Conservation (phyloP, 2,113 vertebrate genomes). For the Salvelinus fontinalis region DNA sequence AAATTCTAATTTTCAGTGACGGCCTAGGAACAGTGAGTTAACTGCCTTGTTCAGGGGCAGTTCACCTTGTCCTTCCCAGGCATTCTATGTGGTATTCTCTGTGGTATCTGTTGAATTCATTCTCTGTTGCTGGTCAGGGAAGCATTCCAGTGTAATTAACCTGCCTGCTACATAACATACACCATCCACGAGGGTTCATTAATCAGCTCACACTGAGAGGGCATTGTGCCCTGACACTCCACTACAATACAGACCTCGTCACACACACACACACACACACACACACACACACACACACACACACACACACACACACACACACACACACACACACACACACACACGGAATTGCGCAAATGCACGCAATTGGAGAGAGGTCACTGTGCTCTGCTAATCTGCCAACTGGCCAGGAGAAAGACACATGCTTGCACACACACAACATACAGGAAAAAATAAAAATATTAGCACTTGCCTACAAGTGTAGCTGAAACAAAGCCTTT, state of each 20-base stretch:
- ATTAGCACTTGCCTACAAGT: no score
- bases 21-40: no score
- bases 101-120: not conserved
- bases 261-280: not conserved
- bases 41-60: no score
- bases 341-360: not conserved
- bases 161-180: not conserved
- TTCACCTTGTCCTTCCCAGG: no score
- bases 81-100: not conserved
- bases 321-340: not conserved
- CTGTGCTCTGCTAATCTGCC: not conserved
- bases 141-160: not conserved
- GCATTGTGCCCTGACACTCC: not conserved
- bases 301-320: not conserved
- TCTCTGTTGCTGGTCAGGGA: not conserved
- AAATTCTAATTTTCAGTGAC: no score
- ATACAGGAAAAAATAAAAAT: no score
- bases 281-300: not conserved
- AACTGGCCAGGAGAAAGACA: no score
- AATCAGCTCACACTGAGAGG: not conserved
- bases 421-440: not conserved
- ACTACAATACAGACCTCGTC: not conserved
- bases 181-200: not conserved
- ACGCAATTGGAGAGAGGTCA: constrained; percentile 15
- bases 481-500: no score